Base-by-base conservation (phyloP, 2,113 vertebrate genomes). In the Myiozetetes cayanensis region DNA sequence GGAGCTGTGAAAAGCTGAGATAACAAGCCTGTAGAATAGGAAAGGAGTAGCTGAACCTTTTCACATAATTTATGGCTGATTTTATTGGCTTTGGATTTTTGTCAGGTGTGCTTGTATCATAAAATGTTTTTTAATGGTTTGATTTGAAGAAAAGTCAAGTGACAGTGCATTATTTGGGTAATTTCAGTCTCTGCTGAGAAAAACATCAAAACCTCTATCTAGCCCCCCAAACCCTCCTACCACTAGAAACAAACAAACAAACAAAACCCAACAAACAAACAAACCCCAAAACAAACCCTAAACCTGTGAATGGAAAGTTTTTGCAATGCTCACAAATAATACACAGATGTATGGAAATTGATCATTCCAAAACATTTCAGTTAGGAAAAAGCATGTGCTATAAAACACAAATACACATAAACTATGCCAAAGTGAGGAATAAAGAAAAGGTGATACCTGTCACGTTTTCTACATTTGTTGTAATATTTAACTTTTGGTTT, bases 1-100 rank as follows among this genome's bases (percentile, higher is more conserved):
- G 49, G 50, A 93, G 76, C 80, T 87, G 74, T 93, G 94, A 75
- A 95, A 94, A 92, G 20, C 66, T 73, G 76, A 95, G 93, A 92
- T 95, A 96, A 93, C 21, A 49, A 91, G 41, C 72, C n/a, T 84
- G 65, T 52, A 73, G 59, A 15, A 47, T n/a, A 56, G 39, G 33
- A 83, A 73, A 27, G 3, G 5, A 3, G 55, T 58, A 81, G 53
- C 37, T 66, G 52, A 71, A 84, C 72, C 8, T 59, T 68, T 82
- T 81, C 37, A 52, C 2, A 1, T 39, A 85, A 85, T 85, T 94
- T 92, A 85, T 3, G 4, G 18, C 21, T 67, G 56, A 68, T 85
- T 89, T 87, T 85, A 65, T 41, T 86, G 12, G 21, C 31, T 93
- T 68, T 58, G 47, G 63, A 65, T 28, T 93, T 88, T 72, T 90